Evolutionary conservation across 2,797 vertebrate genomes (phyloP).

Genomic region (Amazona finschi): DNA sequence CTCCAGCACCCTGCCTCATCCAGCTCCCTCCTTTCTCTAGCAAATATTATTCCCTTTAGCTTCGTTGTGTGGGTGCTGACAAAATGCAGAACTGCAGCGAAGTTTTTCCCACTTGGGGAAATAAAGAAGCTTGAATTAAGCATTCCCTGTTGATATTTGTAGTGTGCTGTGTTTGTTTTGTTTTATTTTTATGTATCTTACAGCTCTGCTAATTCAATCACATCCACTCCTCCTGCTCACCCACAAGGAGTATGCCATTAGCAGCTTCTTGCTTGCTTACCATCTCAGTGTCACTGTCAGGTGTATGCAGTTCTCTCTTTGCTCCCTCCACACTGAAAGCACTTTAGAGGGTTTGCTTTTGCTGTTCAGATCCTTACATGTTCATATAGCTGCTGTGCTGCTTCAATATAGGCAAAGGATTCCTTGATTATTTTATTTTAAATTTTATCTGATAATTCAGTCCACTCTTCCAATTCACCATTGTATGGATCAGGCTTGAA

Average conservation of each 20-base stretch:
- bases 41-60: not conserved
- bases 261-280: not conserved
- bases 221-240: not conserved
- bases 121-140: not conserved
- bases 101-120: not conserved
- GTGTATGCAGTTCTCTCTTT: not conserved
- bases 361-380: not conserved
- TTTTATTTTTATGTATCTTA: not conserved
- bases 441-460: not conserved
- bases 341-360: not conserved
- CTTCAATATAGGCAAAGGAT: not conserved
- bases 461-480: not conserved
- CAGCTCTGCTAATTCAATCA: not conserved
- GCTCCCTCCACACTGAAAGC: not conserved
- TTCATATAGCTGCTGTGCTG: not conserved
- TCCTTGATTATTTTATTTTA: not conserved
- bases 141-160: not conserved
- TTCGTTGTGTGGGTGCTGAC: not conserved
- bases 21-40: not conserved
- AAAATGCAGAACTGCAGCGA: not conserved
- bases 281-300: not conserved
- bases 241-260: not conserved
- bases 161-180: not conserved
- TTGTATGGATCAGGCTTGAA: not conserved
- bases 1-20: not conserved